phyloP scores from a whole-genome alignment of 2,888 invertebrate genomes.

The Sepiola atlantica region DNA sequence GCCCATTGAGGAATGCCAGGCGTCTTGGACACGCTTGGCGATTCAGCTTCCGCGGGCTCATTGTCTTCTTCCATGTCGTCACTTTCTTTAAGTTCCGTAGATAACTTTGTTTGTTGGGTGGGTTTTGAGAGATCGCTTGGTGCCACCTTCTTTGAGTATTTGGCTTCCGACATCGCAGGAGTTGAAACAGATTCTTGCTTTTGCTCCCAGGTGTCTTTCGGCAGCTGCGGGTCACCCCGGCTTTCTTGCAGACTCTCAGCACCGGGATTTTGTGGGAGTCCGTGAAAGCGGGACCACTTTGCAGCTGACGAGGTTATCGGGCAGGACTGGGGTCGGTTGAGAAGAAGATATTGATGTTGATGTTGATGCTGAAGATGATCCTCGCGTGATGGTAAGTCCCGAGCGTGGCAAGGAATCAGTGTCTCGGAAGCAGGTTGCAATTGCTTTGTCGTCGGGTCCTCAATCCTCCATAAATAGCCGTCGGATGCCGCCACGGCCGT shows the following conservation, averaged over 20 bases:
- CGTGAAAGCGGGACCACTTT: neutral
- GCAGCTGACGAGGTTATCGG: neutral
- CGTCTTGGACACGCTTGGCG: neutral
- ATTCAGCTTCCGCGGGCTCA: neutral
- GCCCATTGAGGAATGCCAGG: neutral
- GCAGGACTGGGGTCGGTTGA: slow-evolving; percentile 43
- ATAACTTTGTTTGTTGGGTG: neutral
- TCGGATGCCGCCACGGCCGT: neutral
- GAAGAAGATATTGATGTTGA: too few species aligned
- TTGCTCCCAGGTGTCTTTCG: neutral
- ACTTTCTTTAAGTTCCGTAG: neutral
- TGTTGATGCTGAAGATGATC: neutral
- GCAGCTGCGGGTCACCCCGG: neutral
- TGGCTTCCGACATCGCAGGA: neutral
- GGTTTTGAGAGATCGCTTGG: neutral
- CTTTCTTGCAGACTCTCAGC: neutral
- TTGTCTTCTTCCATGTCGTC: neutral
- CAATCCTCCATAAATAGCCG: slow-evolving; percentile 8
- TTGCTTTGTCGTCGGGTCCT: neutral
- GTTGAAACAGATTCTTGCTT: neutral
- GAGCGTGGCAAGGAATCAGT: neutral
- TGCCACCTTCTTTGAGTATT: neutral
- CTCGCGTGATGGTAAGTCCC: neutral
- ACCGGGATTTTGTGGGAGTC: neutral
- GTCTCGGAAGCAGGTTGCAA: neutral